Evolutionary conservation across 1,140 invertebrate species (phyloP).

Genomic region (Maconellicoccus hirsutus): DNA sequence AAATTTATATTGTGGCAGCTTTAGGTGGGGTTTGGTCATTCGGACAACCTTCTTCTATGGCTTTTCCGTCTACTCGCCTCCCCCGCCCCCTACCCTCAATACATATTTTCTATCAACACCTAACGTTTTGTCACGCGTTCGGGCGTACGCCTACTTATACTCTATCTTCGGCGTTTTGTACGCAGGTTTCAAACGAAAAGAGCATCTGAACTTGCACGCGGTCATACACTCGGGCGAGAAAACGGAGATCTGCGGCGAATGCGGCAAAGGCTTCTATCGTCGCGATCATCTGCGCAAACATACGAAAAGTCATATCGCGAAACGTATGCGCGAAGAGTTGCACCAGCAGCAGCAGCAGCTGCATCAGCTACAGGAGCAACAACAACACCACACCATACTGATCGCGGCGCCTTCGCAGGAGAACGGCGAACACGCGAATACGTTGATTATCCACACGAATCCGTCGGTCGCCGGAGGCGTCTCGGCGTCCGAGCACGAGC

Average conservation of each 20-base stretch:
- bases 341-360: slow-evolving; percentile 28
- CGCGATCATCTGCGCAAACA: slow-evolving; percentile 55
- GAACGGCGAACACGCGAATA: neutral
- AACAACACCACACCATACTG: slow-evolving; percentile 20
- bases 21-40: too few species aligned
- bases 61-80: too few species aligned
- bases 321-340: slow-evolving; percentile 51
- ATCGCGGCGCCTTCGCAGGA: neutral
- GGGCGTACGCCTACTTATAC: too few species aligned
- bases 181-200: slow-evolving; percentile 59
- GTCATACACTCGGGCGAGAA: slow-evolving; percentile 72
- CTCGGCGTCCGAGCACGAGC: too few species aligned
- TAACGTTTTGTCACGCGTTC: too few species aligned
- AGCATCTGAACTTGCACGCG: slow-evolving; percentile 64
- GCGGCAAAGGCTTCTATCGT: slow-evolving; percentile 68
- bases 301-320: slow-evolving; percentile 56
- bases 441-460: neutral
- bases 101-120: too few species aligned
- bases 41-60: too few species aligned
- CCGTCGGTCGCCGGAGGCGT: neutral
- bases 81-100: too few species aligned
- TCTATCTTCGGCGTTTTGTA: neutral
- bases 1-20: too few species aligned
- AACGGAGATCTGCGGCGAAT: slow-evolving; percentile 50
- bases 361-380: slow-evolving; percentile 27